phyloP scores from a whole-genome alignment of 2,113 vertebrate genomes.

The Festucalex cinctus region DNA sequence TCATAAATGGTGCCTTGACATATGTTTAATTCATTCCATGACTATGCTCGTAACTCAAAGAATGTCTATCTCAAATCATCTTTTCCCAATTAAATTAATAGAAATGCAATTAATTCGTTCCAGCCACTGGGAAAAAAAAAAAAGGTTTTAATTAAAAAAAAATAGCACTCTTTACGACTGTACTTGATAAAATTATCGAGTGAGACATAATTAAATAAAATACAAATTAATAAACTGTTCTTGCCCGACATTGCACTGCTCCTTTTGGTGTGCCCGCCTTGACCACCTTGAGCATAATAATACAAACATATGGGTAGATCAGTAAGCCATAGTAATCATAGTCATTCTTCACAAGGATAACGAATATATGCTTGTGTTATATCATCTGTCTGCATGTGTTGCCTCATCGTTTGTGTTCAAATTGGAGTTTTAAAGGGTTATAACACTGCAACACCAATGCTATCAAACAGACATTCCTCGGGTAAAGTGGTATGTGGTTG shows the following conservation, averaged over 20 bases:
- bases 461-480: neutral
- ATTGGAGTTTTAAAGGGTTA: too few relatives aligned
- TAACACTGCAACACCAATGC: neutral
- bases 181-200: neutral
- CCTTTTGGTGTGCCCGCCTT: neutral
- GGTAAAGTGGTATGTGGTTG: neutral
- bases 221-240: neutral
- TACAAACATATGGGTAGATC: neutral
- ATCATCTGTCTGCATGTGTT: neutral
- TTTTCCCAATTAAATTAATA: neutral
- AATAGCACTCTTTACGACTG: neutral
- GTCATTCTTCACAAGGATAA: neutral
- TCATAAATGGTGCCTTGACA: neutral
- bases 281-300: neutral
- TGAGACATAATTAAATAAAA: neutral
- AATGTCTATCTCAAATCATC: too few relatives aligned
- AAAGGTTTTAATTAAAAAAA: too few relatives aligned
- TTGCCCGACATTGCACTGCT: neutral
- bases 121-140: too few relatives aligned
- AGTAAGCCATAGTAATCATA: neutral
- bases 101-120: neutral
- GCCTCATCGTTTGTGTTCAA: neutral
- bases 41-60: neutral
- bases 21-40: neutral
- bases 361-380: neutral